Evolutionary conservation across 2,888 invertebrate genomes (phyloP).

Genomic region (Perizoma flavofasciatum): DNA sequence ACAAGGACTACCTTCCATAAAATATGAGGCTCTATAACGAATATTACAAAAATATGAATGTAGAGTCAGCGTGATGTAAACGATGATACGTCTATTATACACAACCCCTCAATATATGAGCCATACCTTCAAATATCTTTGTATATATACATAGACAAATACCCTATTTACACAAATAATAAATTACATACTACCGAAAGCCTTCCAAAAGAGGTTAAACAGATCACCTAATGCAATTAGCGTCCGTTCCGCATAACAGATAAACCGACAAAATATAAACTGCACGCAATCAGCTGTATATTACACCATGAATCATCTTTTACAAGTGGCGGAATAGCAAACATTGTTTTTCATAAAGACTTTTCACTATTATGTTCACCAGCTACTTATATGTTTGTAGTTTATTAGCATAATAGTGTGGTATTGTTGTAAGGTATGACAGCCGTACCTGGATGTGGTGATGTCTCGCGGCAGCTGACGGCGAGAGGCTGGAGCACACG

Average conservation of each 20-base stretch:
- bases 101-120: neutral
- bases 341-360: conserved; percentile 30
- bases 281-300: conserved; percentile 36
- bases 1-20: too few relatives aligned
- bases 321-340: conserved; percentile 31
- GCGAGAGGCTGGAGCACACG: conserved; percentile 31
- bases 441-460: conserved; percentile 31
- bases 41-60: too few relatives aligned
- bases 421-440: neutral
- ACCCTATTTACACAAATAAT: too few relatives aligned
- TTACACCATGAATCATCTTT: conserved; percentile 33
- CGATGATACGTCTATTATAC: too few relatives aligned
- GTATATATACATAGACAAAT: neutral
- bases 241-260: conserved; percentile 28
- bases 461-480: conserved; percentile 18
- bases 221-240: conserved; percentile 33
- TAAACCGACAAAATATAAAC: conserved; percentile 34
- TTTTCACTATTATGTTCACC: neutral
- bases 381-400: neutral
- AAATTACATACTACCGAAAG: conserved; percentile 12
- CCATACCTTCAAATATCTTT: neutral
- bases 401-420: neutral
- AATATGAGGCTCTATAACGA: too few relatives aligned
- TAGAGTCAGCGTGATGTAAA: too few relatives aligned
- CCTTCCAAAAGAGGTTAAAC: conserved; percentile 25